These are phyloP conservation scores for Apodemus speciosus DNA, from an alignment of 2,113 vertebrate species.

Conservation along the genomic window DNA sequence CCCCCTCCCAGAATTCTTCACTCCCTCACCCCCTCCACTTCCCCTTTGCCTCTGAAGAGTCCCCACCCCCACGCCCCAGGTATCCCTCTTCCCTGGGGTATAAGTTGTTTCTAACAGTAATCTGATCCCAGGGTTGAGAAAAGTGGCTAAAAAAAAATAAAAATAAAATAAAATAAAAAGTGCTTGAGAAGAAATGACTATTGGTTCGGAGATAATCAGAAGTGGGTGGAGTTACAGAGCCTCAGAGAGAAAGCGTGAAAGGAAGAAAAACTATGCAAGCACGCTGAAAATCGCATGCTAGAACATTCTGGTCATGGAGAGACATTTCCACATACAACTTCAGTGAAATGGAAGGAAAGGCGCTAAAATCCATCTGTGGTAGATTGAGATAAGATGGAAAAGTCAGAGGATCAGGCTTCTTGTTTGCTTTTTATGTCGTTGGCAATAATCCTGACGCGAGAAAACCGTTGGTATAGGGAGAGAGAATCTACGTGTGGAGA, in stretches of 20 bases:
- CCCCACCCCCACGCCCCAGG: too few relatives aligned
- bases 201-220: background rate
- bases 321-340: background rate
- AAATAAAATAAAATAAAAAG: too few relatives aligned
- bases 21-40: too few relatives aligned
- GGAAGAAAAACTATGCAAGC: background rate
- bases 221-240: accelerated
- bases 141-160: too few relatives aligned
- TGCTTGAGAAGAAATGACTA: background rate
- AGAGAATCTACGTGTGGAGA: background rate
- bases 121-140: background rate
- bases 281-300: background rate
- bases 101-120: background rate
- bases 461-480: background rate
- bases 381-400: background rate
- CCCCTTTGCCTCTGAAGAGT: too few relatives aligned
- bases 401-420: background rate
- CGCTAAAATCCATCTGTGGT: background rate
- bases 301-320: background rate
- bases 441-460: background rate
- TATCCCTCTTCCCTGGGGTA: too few relatives aligned
- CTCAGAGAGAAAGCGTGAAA: background rate
- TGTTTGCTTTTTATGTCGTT: background rate
- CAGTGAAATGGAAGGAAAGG: background rate
- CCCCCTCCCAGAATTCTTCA: too few relatives aligned